Conservation (phyloP, 2,797 vertebrate genomes). For the Myripristis murdjan region DNA sequence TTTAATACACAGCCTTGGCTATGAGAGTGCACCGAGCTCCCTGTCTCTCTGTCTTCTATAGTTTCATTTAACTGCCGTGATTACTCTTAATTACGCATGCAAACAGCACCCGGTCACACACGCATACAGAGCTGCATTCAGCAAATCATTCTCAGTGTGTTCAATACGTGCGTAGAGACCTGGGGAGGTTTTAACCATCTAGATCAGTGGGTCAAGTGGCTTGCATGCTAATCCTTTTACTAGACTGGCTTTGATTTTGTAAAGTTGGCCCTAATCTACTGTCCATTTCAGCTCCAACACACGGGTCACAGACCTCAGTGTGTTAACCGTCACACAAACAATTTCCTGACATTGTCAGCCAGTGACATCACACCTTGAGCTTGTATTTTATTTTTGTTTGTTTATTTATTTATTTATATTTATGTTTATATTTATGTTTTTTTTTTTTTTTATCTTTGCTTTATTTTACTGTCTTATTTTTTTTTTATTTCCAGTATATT, state of each 20-base stretch:
- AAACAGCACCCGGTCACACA: constrained; percentile 41
- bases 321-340: constrained; percentile 26
- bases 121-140: constrained; percentile 25
- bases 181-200: constrained; percentile 65
- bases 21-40: neutral
- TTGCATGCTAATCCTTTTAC: constrained; percentile 77
- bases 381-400: too few relatives aligned
- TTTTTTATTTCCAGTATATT: too few relatives aligned
- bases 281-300: constrained; percentile 50
- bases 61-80: constrained; percentile 10
- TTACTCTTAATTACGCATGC: constrained; percentile 13
- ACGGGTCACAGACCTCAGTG: constrained; percentile 20
- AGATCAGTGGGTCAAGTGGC: constrained; percentile 80
- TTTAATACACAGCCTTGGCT: constrained; percentile 29
- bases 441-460: too few relatives aligned
- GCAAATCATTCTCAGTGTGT: constrained; percentile 53
- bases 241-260: constrained; percentile 65
- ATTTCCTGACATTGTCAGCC: constrained; percentile 1
- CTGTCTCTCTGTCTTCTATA: neutral
- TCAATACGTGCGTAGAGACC: constrained; percentile 30
- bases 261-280: constrained; percentile 75
- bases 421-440: too few relatives aligned
- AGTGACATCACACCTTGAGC: neutral
- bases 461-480: too few relatives aligned
- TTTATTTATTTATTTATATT: too few relatives aligned